Evolutionary conservation across 2,888 invertebrate genomes (phyloP).

Genomic region (Clunio marinus): DNA sequence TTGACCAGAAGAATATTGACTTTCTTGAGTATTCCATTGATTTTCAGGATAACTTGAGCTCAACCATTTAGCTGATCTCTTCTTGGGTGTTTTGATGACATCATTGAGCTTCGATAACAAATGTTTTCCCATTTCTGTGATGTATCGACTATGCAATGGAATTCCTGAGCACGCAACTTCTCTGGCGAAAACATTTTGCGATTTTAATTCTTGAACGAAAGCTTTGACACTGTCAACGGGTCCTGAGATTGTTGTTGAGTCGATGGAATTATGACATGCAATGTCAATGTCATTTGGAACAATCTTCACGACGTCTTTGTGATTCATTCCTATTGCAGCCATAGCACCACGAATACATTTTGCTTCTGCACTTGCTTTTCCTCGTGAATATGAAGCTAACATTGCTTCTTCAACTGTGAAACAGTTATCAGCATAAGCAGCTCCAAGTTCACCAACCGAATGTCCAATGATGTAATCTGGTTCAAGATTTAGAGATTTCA

Average conservation of each 20-base stretch:
- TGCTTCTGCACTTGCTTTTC: conserved; percentile 63
- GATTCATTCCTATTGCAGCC: conserved; percentile 72
- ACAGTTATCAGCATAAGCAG: conserved; percentile 86
- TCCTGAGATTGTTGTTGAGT: conserved; percentile 75
- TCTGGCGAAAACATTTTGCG: conserved; percentile 72
- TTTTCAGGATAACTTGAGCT: conserved; percentile 73
- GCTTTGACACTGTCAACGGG: conserved; percentile 63
- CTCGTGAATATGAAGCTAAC: conserved; percentile 71
- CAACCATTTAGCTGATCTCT: conserved; percentile 73
- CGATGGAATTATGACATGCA: conserved; percentile 53
- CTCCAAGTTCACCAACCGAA: conserved; percentile 85
- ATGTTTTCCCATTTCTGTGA: conserved; percentile 63
- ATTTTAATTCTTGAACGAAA: conserved; percentile 63
- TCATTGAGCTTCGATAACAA: conserved; percentile 61
- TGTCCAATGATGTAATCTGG: conserved; percentile 72
- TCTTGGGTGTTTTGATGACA: conserved; percentile 62
- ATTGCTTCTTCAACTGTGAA: conserved; percentile 78
- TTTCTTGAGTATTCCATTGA: conserved; percentile 65
- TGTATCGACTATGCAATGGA: conserved; percentile 84
- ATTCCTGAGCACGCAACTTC: conserved; percentile 82
- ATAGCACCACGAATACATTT: conserved; percentile 66
- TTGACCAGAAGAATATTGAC: conserved; percentile 67
- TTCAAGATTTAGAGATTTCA: conserved; percentile 55
- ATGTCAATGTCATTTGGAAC: conserved; percentile 18
- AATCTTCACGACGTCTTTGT: conserved; percentile 60